phyloP scores from a whole-genome alignment of 2,797 vertebrate species.

The Gadopsis bispinosus region DNA sequence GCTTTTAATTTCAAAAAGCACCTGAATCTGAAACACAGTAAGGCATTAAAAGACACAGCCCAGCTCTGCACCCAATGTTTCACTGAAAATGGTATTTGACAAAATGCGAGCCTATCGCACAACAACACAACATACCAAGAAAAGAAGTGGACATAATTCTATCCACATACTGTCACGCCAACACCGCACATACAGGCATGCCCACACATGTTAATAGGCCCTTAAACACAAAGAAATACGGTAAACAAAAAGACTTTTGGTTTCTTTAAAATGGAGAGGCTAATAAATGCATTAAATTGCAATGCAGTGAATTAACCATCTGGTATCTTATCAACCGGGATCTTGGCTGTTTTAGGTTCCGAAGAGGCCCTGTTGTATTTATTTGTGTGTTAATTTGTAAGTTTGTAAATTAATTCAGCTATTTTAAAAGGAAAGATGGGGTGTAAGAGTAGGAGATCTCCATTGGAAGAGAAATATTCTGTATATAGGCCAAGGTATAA shows the following conservation, averaged over 20 bases:
- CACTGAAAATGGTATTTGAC: constrained; percentile 69
- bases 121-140: constrained; percentile 77
- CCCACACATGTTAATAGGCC: constrained; percentile 79
- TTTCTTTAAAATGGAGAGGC: constrained; percentile 23
- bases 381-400: constrained; percentile 44
- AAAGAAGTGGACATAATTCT: constrained; percentile 65
- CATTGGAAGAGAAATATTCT: constrained; percentile 30
- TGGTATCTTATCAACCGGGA: not conserved
- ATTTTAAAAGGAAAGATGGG: constrained; percentile 3
- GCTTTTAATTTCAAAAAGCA: constrained; percentile 91
- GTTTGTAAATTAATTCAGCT: not conserved
- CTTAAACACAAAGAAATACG: constrained; percentile 57
- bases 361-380: constrained; percentile 9
- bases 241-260: constrained; percentile 22
- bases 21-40: constrained; percentile 84
- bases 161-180: constrained; percentile 70
- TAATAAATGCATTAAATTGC: constrained; percentile 17
- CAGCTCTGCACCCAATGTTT: constrained; percentile 85
- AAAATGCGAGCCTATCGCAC: constrained; percentile 80
- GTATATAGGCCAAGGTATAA: constrained; percentile 31
- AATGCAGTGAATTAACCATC: constrained; percentile 18
- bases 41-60: constrained; percentile 90
- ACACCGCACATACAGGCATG: constrained; percentile 80
- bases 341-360: constrained; percentile 25
- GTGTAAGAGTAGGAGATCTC: constrained; percentile 5